Base-by-base conservation (phyloP, 2,888 invertebrate genomes). In the Incurvaria masculella region DNA sequence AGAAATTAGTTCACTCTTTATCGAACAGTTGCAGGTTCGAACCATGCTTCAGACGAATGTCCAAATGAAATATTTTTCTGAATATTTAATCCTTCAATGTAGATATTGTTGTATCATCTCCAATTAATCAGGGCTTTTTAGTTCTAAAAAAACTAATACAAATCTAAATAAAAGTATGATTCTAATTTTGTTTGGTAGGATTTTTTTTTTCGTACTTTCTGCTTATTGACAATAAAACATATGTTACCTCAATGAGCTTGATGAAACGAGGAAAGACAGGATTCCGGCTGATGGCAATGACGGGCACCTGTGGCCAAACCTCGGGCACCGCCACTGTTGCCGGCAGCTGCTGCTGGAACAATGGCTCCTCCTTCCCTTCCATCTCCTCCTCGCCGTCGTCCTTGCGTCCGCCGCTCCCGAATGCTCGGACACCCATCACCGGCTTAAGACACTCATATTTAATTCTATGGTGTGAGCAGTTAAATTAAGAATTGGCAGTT, bases 211-310 rank as follows among this genome's bases (percentile, higher is more conserved):
- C 11, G 20, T 5, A 47, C 33, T 47, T 16, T 33, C 33, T n/a
- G 16, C 20, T 21, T 40, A 48, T 48, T n/a, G n/a, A n/a, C n/a
- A n/a, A n/a, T n/a, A n/a, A n/a, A n/a, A 18, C 42, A 42, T 19
- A 14, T 45, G 60, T 57, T 64, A 94, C 92, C 83, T 98, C 98
- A 53, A 99, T 87, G 56, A 99, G 85, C 78, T 99, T 99, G 57
- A 98, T 96, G 69, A 99, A 99, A 57, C 94, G 86, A 18, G 99
- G 99, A 76, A 99, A 99, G 1, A 99, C 91, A 4, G 98, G 97
- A 78, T 97, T 94, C 57, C 96, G 85, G 61, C 83, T 89, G 54
- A 98, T 91, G 0, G 97, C 95, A 56, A 99, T 89, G 8, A 98
- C 87, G 2, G 99, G 99, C 18, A 99, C 88, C 65, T 92, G 89